Evolutionary conservation across 2,888 invertebrate species (phyloP).

Genomic region (Nudaria mundana): DNA sequence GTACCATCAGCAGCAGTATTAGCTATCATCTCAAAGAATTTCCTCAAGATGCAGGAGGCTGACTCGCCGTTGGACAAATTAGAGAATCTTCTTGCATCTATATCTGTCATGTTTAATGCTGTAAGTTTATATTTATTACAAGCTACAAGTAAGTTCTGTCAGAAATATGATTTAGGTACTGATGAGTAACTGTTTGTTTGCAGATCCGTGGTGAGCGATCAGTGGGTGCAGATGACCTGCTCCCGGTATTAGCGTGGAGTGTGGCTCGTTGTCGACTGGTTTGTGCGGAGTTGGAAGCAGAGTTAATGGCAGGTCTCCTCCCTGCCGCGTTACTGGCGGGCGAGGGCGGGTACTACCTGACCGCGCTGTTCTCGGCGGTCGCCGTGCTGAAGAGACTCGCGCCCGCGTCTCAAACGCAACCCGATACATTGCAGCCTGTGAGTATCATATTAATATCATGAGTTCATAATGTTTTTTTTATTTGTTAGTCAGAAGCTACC

Average conservation of each 20-base stretch:
- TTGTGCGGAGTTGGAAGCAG: conserved; percentile 96
- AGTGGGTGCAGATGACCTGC: conserved; percentile 93
- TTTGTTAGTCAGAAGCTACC: background rate
- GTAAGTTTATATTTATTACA: conserved; percentile 61
- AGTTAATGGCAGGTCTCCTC: conserved; percentile 96
- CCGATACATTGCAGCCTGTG: conserved; percentile 60
- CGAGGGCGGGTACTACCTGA: conserved; percentile 97
- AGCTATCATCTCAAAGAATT: conserved; percentile 88
- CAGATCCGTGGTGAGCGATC: conserved; percentile 86
- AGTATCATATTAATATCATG: conserved; percentile 30
- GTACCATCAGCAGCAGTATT: conserved; percentile 89
- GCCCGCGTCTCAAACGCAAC: conserved; percentile 57
- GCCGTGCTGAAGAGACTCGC: conserved; percentile 90
- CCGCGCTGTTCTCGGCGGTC: conserved; percentile 95
- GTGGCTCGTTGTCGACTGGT: conserved; percentile 94
- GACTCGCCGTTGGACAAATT: conserved; percentile 96
- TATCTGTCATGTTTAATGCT: conserved; percentile 92
- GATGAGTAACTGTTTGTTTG: no score
- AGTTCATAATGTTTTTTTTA: background rate
- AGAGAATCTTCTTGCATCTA: conserved; percentile 93
- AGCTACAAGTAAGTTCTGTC: no score
- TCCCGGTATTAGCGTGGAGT: conserved; percentile 95
- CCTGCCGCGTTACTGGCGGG: conserved; percentile 95
- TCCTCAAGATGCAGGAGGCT: conserved; percentile 92
- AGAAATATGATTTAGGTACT: no score